phyloP scores from a whole-genome alignment of 1,140 invertebrate genomes.

The Drosophila navojoa region DNA sequence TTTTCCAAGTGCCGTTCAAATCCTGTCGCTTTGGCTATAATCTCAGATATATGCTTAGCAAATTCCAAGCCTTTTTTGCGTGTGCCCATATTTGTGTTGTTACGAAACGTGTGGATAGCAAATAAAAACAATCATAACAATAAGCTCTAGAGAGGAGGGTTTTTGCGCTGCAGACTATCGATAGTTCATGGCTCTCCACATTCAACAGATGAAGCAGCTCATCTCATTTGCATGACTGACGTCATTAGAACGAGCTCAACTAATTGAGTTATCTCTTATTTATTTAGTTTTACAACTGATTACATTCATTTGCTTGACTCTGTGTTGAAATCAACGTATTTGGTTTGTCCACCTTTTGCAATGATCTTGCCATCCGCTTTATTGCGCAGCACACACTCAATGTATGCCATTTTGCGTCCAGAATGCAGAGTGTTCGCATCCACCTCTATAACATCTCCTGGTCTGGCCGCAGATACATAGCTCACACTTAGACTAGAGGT shows the following conservation, averaged over 20 bases:
- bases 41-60: constrained; percentile 71
- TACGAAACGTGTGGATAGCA: constrained; percentile 35
- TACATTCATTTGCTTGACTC: neutral
- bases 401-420: constrained; percentile 92
- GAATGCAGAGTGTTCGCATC: constrained; percentile 90
- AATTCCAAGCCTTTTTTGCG: constrained; percentile 73
- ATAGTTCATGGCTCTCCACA: constrained; percentile 4
- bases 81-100: constrained; percentile 58
- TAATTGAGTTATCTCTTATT: constrained; percentile 6
- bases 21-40: constrained; percentile 67
- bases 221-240: neutral
- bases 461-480: constrained; percentile 89
- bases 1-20: constrained; percentile 71
- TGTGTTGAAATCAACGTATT: constrained; percentile 86
- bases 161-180: constrained; percentile 13
- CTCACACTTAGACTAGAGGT: constrained; percentile 91
- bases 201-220: neutral
- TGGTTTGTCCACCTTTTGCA: constrained; percentile 92
- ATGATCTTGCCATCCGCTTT: constrained; percentile 89
- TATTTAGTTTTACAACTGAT: neutral
- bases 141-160: constrained; percentile 3
- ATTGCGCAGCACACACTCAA: constrained; percentile 90
- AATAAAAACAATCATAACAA: constrained; percentile 26
- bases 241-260: neutral
- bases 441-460: constrained; percentile 91